Evolutionary conservation across 2,888 invertebrate genomes (phyloP), one percentile per base, ranked within the genome.

Genomic region (Biston betularia): DNA sequence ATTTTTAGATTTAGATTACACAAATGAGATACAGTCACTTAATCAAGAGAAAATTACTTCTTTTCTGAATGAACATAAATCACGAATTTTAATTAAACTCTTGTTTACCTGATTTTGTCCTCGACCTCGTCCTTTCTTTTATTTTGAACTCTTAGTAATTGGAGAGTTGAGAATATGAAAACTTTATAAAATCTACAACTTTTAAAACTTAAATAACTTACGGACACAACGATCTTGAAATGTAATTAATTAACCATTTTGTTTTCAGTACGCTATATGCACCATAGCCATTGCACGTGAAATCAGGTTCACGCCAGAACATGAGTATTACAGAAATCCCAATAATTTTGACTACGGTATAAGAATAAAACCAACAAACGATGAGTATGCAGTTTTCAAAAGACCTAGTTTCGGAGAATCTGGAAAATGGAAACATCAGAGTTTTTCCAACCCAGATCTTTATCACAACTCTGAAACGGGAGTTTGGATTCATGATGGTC

Each of bases 191-290:
- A n/a, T n/a, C n/a, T n/a, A n/a, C n/a, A n/a, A n/a, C n/a, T n/a
- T n/a, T n/a, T n/a, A n/a, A n/a, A n/a, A n/a, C n/a, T n/a, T n/a
- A n/a, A n/a, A n/a, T 2, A 24, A 24, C 24, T 24, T 24, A 24
- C 24, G 24, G 24, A 24, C 24, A 24, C 24, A 24, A 24, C 1
- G 24, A 24, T 24, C 24, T 1, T 24, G 24, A 24, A 24, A 24
- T 2, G 24, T 24, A 24, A 24, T 24, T 24, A 24, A 9, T 38
- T 8, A 38, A 38, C 38, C 1, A n/a, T 45, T 59, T 44, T 59
- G 2, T 49, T 65, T 62, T 9, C 69, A 73, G 73, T 65, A 68
- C 54, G 54, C 54, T 64, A 67, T 50, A 45, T 33, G 64, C 12
- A 63, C 59, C 10, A 49, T 14, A n/a, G 62, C 67, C n/a, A 53